These are phyloP conservation scores for Agrilus biguttatus DNA, from an alignment of 2,888 invertebrate species.

Conservation along the genomic window DNA sequence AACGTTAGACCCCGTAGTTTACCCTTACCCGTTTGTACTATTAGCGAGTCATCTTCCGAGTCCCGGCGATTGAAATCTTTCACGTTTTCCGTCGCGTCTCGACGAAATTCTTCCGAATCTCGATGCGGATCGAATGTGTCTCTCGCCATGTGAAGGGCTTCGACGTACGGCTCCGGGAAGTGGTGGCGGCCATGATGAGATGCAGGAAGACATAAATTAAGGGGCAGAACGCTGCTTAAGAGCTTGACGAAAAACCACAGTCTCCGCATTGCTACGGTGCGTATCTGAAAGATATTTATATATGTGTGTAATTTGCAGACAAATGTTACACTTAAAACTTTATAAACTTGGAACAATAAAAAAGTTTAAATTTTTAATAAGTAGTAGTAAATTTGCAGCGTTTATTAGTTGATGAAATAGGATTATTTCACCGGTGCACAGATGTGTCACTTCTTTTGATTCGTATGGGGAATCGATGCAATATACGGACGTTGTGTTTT, in stretches of 20 bases:
- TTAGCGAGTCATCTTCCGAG: conserved; percentile 50
- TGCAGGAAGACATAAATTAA: conserved; percentile 19
- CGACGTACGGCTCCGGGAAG: conserved; percentile 25
- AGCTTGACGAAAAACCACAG: conserved; percentile 23
- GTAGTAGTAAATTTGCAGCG: too few relatives aligned
- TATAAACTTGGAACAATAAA: too few relatives aligned
- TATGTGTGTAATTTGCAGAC: too few relatives aligned
- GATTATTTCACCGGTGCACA: too few relatives aligned
- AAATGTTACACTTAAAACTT: too few relatives aligned
- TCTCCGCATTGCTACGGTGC: conserved; percentile 19
- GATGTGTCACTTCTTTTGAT: too few relatives aligned
- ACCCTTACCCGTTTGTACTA: conserved; percentile 67
- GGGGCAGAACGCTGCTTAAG: conserved; percentile 22
- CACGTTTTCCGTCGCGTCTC: conserved; percentile 30
- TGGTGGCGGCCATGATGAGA: conserved; percentile 28
- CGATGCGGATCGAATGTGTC: conserved; percentile 32
- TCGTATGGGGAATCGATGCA: too few relatives aligned
- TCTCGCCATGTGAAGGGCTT: conserved; percentile 27
- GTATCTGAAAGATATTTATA: conserved; percentile 12
- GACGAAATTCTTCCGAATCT: conserved; percentile 28
- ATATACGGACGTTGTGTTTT: too few relatives aligned
- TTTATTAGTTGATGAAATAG: too few relatives aligned
- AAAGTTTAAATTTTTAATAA: too few relatives aligned
- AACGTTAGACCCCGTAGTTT: conserved; percentile 61
- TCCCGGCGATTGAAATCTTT: conserved; percentile 26